A percentile compares a stretch with the other conserved stretches of the same genome.
phyloP scores from a whole-genome alignment of 1,140 invertebrate genomes.

The Chionoecetes opilio region DNA sequence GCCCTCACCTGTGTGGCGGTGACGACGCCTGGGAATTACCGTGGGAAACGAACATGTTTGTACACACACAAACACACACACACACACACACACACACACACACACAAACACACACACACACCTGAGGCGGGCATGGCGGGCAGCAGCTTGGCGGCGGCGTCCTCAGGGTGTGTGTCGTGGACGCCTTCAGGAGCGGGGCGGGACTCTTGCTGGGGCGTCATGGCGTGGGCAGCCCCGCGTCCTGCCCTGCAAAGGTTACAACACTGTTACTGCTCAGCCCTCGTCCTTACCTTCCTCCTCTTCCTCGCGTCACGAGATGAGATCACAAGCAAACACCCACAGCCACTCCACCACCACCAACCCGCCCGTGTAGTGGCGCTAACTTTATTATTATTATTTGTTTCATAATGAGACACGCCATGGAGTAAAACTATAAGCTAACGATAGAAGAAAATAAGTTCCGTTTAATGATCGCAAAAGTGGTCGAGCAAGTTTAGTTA shows the following conservation, averaged over 20 bases:
- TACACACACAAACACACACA: not conserved
- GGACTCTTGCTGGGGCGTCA: not conserved
- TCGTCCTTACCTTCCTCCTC: not conserved
- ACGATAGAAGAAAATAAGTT: too few species aligned
- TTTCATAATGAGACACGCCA: too few species aligned
- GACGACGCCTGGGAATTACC: too few species aligned
- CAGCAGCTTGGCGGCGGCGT: not conserved
- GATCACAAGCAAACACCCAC: too few species aligned
- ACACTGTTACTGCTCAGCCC: not conserved
- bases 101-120: not conserved
- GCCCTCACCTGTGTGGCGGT: too few species aligned
- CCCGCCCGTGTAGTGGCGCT: too few species aligned
- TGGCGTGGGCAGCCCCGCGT: not conserved
- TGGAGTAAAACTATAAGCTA: too few species aligned
- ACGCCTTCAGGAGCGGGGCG: not conserved
- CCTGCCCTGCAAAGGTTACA: not conserved
- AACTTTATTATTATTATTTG: too few species aligned
- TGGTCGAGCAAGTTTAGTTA: too few species aligned
- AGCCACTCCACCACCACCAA: not conserved
- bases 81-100: constrained; percentile 31
- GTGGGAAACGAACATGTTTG: too few species aligned
- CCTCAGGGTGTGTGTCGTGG: not conserved
- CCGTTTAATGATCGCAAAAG: too few species aligned
- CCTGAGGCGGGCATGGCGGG: not conserved
- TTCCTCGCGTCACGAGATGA: too few species aligned